These are phyloP conservation scores for Cuculus canorus DNA, from an alignment of 2,797 vertebrate genomes.

Conservation along the genomic window DNA sequence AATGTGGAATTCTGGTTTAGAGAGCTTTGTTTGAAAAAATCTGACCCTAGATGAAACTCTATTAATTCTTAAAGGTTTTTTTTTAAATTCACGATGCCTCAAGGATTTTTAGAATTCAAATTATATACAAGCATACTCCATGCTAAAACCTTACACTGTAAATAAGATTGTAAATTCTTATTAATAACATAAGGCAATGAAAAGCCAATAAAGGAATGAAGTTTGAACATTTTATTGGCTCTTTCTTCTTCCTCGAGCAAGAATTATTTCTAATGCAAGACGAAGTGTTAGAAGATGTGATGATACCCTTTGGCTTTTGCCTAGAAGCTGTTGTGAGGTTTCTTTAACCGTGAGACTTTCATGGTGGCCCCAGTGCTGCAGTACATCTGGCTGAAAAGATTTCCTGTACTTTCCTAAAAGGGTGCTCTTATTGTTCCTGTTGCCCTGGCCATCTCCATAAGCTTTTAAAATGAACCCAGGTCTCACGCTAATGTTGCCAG, in stretches of 20 bases:
- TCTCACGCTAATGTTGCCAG: neutral
- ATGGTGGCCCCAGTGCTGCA: constrained; percentile 66
- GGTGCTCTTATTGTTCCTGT: constrained; percentile 52
- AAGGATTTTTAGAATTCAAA: neutral
- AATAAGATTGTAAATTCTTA: constrained; percentile 54
- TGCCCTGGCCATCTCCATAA: constrained; percentile 27
- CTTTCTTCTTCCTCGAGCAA: constrained; percentile 42
- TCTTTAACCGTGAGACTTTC: constrained; percentile 54
- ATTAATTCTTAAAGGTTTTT: neutral
- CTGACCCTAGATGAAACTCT: neutral
- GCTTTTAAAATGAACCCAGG: constrained; percentile 16
- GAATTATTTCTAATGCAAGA: constrained; percentile 61
- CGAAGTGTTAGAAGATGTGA: constrained; percentile 64
- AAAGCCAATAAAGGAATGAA: constrained; percentile 51
- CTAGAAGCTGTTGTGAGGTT: constrained; percentile 62
- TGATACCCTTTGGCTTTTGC: constrained; percentile 60
- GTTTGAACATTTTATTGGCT: constrained; percentile 59
- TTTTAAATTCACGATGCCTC: neutral
- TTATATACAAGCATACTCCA: neutral
- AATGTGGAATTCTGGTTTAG: neutral
- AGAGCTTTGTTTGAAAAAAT: neutral
- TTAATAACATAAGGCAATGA: constrained; percentile 51
- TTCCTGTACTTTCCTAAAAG: constrained; percentile 68
- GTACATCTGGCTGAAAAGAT: constrained; percentile 65
- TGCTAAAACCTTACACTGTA: constrained; percentile 2